Base-by-base conservation (phyloP, 1,140 invertebrate genomes). In the Oreohelix idahoensis region DNA sequence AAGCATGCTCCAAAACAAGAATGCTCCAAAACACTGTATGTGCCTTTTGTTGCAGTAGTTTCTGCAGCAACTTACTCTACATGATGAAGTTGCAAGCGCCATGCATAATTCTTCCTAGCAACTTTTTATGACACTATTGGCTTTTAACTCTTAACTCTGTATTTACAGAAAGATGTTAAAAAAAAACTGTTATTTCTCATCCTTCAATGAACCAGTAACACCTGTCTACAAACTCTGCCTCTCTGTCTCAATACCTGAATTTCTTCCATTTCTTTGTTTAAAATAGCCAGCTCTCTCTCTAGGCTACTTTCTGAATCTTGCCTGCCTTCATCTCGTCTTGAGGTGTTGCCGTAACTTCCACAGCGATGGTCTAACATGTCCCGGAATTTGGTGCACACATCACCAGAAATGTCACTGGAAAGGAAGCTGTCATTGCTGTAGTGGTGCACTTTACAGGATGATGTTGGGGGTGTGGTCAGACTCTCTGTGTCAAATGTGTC, bases 241-340 rank as follows among this genome's bases (percentile, higher is more conserved):
- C n/a, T n/a, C n/a, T n/a, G n/a, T n/a, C 75, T 53, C 2, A n/a
- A 51, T 53, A 82, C 80, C 81, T 94, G 92, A 83, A 94, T 94
- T 20, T 92, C 92, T 84, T 93, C 92, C 93, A 94, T 94, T 88
- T 94, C 94, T 84, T 91, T 90, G 85, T 94, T 93, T 35, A 94
- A 89, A 71, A 91, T 87, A n/a, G 93, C 90, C 73, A 94, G 87
- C 85, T 94, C 94, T 49, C 89, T 85, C 71, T 94, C 94, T 39
- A 94, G 89, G 83, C 92, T 93, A 81, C 88, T 89, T 66, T 92
- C 90, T n/a, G 91, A 92, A 69, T 89, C 87, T 77, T 91, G 90
- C 63, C 89, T 85, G 15, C 45, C 35, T 32, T 79, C 81, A 38
- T 83, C 82, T 45, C 89, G 79, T 23, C 83, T 32, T 0, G 86